These are phyloP conservation scores for Paramuricea clavata DNA, from an alignment of 92 coral and sea anemone species.

Conservation along the genomic window DNA sequence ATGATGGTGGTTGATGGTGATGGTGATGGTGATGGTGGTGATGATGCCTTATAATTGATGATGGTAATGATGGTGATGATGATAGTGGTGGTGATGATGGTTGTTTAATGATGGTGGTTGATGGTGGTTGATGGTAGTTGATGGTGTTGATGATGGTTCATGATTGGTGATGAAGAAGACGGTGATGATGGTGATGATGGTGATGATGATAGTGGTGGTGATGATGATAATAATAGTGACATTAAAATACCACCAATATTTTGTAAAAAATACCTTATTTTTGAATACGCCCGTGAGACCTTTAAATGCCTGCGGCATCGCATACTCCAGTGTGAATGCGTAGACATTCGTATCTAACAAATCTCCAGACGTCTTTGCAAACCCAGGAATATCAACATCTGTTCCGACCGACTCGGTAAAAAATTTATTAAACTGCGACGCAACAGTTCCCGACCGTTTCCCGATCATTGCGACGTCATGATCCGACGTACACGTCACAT, in stretches of 20 bases:
- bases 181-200: slow-evolving; percentile 11
- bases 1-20: background rate
- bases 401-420: slow-evolving; percentile 46
- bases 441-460: slow-evolving; percentile 69
- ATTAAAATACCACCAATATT: background rate
- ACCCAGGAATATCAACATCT: slow-evolving; percentile 38
- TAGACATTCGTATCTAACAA: slow-evolving; percentile 85
- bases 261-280: background rate
- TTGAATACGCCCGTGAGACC: slow-evolving; percentile 60
- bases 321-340: slow-evolving; percentile 79
- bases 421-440: slow-evolving; percentile 68
- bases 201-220: background rate
- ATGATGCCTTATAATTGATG: background rate
- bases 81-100: background rate
- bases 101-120: background rate
- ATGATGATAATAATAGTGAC: background rate
- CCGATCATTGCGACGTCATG: slow-evolving; percentile 83
- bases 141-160: slow-evolving; percentile 16
- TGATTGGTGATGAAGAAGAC: background rate
- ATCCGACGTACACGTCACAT: slow-evolving; percentile 80
- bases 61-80: background rate
- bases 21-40: background rate
- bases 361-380: slow-evolving; percentile 72
- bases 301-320: slow-evolving; percentile 68
- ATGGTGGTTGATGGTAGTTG: slow-evolving; percentile 12